phyloP scores from a whole-genome alignment of 2,113 vertebrate species.

The Hoplias malabaricus region DNA sequence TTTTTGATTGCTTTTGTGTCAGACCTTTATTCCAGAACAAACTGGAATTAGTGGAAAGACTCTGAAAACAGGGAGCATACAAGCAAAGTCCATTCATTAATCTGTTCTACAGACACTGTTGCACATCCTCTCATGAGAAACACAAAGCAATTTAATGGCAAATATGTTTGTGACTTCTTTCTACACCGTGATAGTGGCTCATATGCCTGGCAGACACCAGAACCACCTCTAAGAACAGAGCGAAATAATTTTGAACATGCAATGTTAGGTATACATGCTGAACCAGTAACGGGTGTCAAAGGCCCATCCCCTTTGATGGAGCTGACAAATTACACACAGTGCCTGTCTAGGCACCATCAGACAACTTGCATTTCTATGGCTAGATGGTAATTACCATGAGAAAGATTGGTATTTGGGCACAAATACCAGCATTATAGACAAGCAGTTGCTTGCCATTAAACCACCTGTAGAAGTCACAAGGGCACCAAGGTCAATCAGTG shows the following conservation, averaged over 20 bases:
- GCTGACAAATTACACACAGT: constrained; percentile 22
- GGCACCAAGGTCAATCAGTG: not conserved
- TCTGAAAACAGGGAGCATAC: constrained; percentile 17
- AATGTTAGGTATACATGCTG: not conserved
- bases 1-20: constrained; percentile 39
- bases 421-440: not conserved
- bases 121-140: constrained; percentile 35
- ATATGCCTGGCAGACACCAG: constrained; percentile 26
- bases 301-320: constrained; percentile 38
- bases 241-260: constrained; percentile 4
- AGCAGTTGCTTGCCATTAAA: constrained; percentile 1
- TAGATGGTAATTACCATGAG: not conserved
- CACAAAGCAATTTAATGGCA: constrained; percentile 40
- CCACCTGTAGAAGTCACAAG: constrained; percentile 23
- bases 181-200: constrained; percentile 22
- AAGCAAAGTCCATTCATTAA: constrained; percentile 32
- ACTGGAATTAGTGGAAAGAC: constrained; percentile 37
- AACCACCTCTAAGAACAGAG: constrained; percentile 8
- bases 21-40: constrained; percentile 21
- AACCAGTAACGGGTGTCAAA: constrained; percentile 37
- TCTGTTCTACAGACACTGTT: constrained; percentile 41
- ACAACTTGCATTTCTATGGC: constrained; percentile 5
- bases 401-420: constrained; percentile 1
- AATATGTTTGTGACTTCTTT: constrained; percentile 41
- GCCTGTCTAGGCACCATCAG: not conserved